phyloP scores from a whole-genome alignment of 2,113 vertebrate genomes.

The Chascanopsetta lugubris region DNA sequence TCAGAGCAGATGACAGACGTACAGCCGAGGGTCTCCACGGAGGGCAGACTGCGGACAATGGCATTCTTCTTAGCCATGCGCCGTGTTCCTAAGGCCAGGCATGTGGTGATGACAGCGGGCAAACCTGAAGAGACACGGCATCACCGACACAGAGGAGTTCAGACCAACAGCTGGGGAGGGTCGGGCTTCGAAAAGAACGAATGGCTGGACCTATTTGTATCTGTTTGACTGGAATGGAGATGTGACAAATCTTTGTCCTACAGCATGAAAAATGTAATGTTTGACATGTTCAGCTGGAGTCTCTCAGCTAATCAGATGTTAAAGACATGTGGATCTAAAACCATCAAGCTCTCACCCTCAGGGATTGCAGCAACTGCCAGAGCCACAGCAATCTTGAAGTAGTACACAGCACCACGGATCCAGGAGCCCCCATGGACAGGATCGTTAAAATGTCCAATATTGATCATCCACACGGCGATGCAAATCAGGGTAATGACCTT shows the following conservation, averaged over 20 bases:
- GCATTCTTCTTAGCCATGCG: slow-evolving; percentile 99
- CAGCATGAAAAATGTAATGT: not conserved
- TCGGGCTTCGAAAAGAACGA: not conserved
- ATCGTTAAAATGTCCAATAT: slow-evolving; percentile 98
- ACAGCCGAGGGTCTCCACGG: slow-evolving; percentile 96
- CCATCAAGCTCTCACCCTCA: slow-evolving; percentile 80
- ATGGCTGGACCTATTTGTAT: not conserved
- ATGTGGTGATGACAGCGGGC: slow-evolving; percentile 98
- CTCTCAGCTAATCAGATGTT: slow-evolving; percentile 1
- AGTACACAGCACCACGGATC: slow-evolving; percentile 98
- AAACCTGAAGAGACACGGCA: slow-evolving; percentile 71
- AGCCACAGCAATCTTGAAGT: slow-evolving; percentile 98
- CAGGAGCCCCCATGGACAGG: slow-evolving; percentile 97
- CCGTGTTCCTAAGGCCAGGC: slow-evolving; percentile 94
- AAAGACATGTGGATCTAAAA: not conserved
- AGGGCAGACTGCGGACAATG: slow-evolving; percentile 95
- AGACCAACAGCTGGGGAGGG: not conserved
- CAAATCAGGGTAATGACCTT: slow-evolving; percentile 98
- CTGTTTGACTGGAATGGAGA: not conserved
- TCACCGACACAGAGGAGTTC: slow-evolving; percentile 1
- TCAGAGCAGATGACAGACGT: slow-evolving; percentile 99
- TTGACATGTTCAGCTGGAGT: not conserved
- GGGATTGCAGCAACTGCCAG: slow-evolving; percentile 97
- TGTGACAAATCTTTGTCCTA: not conserved
- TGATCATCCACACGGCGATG: slow-evolving; percentile 98